A percentile compares a stretch with the other conserved stretches of the same genome.
Conservation (phyloP, 2,888 invertebrate genomes). For the Thecocarcelia acutangulata region DNA sequence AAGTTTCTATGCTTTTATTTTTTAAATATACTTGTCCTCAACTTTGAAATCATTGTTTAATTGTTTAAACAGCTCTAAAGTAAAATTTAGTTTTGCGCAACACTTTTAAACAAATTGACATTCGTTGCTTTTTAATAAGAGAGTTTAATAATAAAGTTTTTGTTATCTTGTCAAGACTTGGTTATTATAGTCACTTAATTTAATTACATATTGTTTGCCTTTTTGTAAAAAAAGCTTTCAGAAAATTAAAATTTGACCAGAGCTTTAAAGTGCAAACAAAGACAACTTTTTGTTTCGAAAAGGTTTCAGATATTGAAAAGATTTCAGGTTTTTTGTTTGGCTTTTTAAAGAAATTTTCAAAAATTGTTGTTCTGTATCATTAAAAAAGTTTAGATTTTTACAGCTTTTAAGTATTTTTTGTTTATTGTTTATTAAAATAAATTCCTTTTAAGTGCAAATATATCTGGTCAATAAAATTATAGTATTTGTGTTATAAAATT, state of each 20-base stretch:
- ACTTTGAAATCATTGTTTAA: neutral
- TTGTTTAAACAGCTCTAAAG: slow-evolving; percentile 24
- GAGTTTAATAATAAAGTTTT: slow-evolving; percentile 18
- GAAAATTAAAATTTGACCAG: slow-evolving; percentile 1
- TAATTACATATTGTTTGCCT: slow-evolving; percentile 11
- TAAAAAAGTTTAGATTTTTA: too few relatives aligned
- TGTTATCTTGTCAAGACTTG: neutral
- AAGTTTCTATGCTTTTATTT: neutral
- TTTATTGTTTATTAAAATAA: too few relatives aligned
- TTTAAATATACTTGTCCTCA: neutral
- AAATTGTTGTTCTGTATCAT: too few relatives aligned
- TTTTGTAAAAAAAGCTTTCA: slow-evolving; percentile 21
- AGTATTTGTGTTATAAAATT: too few relatives aligned
- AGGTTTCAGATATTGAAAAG: too few relatives aligned
- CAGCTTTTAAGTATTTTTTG: too few relatives aligned
- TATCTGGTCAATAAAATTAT: too few relatives aligned
- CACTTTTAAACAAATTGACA: slow-evolving; percentile 20
- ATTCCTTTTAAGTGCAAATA: too few relatives aligned
- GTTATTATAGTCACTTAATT: slow-evolving; percentile 16
- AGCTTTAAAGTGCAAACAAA: neutral
- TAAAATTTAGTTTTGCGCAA: slow-evolving; percentile 13
- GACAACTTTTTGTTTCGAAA: too few relatives aligned
- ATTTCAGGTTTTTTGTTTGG: too few relatives aligned
- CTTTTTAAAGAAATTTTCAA: too few relatives aligned
- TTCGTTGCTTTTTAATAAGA: neutral